Percentiles rank a stretch among this genome's conserved stretches.
These are phyloP conservation scores for Apis cerana DNA, from an alignment of 1,140 invertebrate genomes.

Conservation along the genomic window DNA sequence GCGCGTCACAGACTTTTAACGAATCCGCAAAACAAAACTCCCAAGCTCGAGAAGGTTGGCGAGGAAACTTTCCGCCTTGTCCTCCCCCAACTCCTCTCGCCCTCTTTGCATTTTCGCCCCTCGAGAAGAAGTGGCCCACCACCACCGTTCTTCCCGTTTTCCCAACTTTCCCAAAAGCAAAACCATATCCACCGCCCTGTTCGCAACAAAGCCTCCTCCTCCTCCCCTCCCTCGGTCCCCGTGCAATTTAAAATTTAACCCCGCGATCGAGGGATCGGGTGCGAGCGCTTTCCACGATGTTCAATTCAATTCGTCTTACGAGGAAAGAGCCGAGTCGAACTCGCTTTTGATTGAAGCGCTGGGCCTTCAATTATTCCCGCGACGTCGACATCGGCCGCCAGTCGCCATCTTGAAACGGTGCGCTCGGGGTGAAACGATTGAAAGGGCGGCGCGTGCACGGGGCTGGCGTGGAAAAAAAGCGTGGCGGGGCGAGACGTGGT, in stretches of 20 bases:
- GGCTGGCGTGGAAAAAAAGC: no score
- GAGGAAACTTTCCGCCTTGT: slow-evolving; percentile 46
- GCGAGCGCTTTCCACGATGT: no score
- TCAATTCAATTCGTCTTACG: no score
- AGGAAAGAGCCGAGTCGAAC: no score
- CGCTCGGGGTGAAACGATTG: no score
- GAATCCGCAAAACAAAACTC: slow-evolving; percentile 65
- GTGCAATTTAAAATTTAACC: slow-evolving; percentile 9
- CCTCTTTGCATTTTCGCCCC: slow-evolving; percentile 40
- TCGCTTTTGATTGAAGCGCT: no score
- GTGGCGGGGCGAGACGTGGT: not conserved
- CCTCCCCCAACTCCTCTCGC: not conserved
- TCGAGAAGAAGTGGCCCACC: slow-evolving; percentile 36
- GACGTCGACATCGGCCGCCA: no score
- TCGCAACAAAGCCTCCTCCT: not conserved
- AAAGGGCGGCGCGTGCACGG: no score
- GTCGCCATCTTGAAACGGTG: no score
- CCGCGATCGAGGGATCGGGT: not conserved
- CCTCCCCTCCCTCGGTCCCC: not conserved
- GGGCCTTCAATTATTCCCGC: no score
- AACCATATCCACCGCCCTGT: slow-evolving; percentile 6
- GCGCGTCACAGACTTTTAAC: slow-evolving; percentile 61
- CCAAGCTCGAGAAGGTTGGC: slow-evolving; percentile 1
- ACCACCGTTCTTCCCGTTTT: slow-evolving; percentile 22
- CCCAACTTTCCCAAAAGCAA: slow-evolving; percentile 38